Evolutionary conservation across 2,113 vertebrate species (phyloP).

Genomic region (Callopanchax toddi): DNA sequence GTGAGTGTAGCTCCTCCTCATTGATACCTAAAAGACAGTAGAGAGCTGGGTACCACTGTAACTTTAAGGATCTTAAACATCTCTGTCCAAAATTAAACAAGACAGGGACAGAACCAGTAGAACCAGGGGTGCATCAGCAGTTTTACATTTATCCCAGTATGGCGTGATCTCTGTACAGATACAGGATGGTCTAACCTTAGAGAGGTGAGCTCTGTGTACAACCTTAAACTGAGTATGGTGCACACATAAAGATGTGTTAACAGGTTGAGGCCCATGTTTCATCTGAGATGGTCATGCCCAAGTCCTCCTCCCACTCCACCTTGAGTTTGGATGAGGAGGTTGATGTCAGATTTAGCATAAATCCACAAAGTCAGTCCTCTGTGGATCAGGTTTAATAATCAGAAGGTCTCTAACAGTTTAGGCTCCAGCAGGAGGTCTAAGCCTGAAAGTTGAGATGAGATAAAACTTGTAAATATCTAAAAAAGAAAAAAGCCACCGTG

Average conservation of each 20-base stretch:
- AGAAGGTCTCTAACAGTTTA: background rate
- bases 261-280: background rate
- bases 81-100: background rate
- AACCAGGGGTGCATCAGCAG: background rate
- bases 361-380: conserved; percentile 4
- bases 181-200: background rate
- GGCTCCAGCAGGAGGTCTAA: background rate
- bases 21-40: too few species aligned
- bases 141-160: background rate
- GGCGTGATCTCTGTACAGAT: background rate
- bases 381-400: background rate
- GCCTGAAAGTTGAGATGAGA: background rate
- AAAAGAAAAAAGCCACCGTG: background rate
- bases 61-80: too few species aligned
- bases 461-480: background rate
- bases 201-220: background rate
- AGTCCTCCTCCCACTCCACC: background rate
- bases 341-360: too few species aligned
- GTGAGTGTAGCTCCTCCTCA: too few species aligned
- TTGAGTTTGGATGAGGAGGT: background rate
- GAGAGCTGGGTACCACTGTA: too few species aligned
- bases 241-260: background rate
- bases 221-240: background rate
- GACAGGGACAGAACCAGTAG: background rate
- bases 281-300: background rate